Evolutionary conservation across 23 tunicate species (phyloP).

Genomic region (Styela clava): DNA sequence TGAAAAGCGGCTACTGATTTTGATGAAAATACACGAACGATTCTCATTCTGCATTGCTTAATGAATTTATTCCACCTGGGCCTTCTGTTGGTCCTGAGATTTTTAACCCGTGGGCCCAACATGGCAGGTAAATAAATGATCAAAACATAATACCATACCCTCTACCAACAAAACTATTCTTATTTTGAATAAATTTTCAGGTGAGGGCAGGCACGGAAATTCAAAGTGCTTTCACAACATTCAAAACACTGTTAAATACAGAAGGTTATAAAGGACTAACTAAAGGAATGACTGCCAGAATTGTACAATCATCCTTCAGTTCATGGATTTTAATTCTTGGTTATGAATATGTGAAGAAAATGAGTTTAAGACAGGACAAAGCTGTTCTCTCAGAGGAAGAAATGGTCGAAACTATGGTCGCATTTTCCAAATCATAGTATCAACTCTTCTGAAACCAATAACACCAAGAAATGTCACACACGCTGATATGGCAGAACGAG

Average conservation of each 20-base stretch:
- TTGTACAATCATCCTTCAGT: conserved; percentile 57
- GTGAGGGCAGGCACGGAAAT: conserved; percentile 35
- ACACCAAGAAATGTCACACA: no score
- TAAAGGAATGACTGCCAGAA: conserved; percentile 73
- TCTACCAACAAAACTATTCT: no score
- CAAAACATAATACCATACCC: not conserved
- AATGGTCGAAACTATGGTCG: not conserved
- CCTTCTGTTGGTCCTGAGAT: no score
- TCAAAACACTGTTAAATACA: conserved; percentile 27
- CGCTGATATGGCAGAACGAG: no score
- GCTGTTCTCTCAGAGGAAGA: not conserved
- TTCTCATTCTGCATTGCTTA: no score
- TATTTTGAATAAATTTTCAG: conserved; percentile 19
- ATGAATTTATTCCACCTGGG: no score
- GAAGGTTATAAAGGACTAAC: conserved; percentile 74
- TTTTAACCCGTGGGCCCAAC: no score
- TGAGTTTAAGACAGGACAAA: conserved; percentile 40
- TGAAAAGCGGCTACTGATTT: no score
- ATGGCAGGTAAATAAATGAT: no score
- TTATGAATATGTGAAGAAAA: conserved; percentile 88
- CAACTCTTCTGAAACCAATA: no score
- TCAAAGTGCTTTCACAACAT: conserved; percentile 40
- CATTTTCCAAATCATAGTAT: conserved; percentile 17
- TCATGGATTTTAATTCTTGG: conserved; percentile 63
- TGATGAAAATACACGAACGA: no score